Percentiles rank a stretch among this genome's conserved stretches.
Conservation (phyloP, 1,140 invertebrate species). For the Drosophila pruinosa region DNA sequence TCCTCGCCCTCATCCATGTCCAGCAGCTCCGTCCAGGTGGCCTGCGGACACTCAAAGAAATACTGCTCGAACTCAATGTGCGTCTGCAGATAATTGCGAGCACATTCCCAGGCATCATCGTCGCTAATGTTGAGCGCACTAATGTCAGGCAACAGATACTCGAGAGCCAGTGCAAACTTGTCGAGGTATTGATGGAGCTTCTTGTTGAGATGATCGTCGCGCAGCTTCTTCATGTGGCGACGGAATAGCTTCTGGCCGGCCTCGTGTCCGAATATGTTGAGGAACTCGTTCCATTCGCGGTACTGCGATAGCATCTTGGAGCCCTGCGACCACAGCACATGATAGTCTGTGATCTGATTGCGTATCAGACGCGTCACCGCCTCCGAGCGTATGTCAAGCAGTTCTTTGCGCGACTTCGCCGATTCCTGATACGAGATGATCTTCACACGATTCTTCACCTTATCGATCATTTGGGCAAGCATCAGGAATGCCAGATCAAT, state of each 20-base stretch:
- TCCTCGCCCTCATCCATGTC: constrained; percentile 86
- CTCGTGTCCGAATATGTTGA: constrained; percentile 93
- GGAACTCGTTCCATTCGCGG: constrained; percentile 95
- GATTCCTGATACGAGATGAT: constrained; percentile 95
- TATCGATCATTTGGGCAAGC: constrained; percentile 95
- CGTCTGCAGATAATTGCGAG: constrained; percentile 91
- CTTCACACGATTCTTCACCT: constrained; percentile 85
- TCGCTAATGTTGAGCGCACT: constrained; percentile 85
- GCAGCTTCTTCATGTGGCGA: constrained; percentile 92
- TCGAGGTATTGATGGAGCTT: constrained; percentile 92
- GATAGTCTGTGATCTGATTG: constrained; percentile 90
- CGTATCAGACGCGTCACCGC: constrained; percentile 93
- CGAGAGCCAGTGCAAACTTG: constrained; percentile 90
- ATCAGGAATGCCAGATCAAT: constrained; percentile 96
- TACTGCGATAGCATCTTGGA: constrained; percentile 93
- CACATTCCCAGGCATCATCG: constrained; percentile 92
- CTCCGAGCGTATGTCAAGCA: constrained; percentile 94
- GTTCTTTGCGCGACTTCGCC: constrained; percentile 92
- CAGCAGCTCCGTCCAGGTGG: constrained; percentile 89
- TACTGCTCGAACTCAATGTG: constrained; percentile 95
- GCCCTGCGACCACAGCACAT: constrained; percentile 93
- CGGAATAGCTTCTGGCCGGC: constrained; percentile 91
- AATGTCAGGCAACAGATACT: constrained; percentile 92
- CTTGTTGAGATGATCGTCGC: constrained; percentile 92
- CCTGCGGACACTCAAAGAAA: constrained; percentile 93